Percentiles rank a stretch among this genome's conserved stretches.
Conservation (phyloP, 2,113 vertebrate species). For the Carlito syrichta region DNA sequence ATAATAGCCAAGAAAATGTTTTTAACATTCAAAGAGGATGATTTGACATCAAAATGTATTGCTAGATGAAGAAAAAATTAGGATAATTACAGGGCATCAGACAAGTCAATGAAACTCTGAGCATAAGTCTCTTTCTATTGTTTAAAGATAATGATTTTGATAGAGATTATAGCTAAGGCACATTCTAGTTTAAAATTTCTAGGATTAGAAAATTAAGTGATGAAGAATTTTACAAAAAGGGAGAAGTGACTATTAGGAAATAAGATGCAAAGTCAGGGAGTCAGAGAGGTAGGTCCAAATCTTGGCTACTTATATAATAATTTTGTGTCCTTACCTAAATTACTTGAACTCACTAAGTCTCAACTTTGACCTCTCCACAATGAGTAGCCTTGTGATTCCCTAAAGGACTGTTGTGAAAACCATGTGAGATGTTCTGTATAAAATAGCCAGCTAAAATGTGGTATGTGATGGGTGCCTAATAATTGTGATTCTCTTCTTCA, state of each 20-base stretch:
- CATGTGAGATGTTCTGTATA: background rate
- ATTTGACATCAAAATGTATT: background rate
- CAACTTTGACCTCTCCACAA: background rate
- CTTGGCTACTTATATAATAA: background rate
- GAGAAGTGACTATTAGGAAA: background rate
- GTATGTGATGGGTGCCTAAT: fast-evolving
- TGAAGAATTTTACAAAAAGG: background rate
- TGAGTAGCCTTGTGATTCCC: background rate
- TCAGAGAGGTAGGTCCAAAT: background rate
- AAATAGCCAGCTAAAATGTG: background rate
- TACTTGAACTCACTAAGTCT: background rate
- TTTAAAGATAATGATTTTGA: background rate
- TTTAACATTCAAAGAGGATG: background rate
- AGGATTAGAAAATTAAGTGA: background rate
- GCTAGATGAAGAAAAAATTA: background rate
- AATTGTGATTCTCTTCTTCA: background rate
- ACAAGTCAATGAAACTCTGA: background rate
- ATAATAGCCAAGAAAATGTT: background rate
- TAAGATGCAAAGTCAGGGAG: background rate
- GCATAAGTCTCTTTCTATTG: background rate
- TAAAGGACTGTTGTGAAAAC: background rate
- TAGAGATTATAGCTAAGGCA: background rate
- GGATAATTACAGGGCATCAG: background rate
- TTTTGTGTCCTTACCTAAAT: background rate
- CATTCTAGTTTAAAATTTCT: background rate